phyloP scores from a whole-genome alignment of 1,140 invertebrate species.

The Leptonema lineaticorne region DNA sequence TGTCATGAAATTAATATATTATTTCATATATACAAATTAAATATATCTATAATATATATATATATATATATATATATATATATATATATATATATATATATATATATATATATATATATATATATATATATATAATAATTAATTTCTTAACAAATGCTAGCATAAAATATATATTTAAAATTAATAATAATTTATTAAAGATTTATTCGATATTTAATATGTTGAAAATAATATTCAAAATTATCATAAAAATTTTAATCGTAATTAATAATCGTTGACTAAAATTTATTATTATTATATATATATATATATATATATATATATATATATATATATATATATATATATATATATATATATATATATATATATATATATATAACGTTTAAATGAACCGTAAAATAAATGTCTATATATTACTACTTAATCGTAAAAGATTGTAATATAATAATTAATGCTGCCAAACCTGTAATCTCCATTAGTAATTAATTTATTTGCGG shows the following conservation, averaged over 20 bases:
- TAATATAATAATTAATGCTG: too few relatives aligned
- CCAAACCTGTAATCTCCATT: too few relatives aligned
- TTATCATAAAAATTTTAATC: too few relatives aligned
- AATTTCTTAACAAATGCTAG: too few relatives aligned
- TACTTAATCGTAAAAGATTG: background rate
- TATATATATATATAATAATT: too few relatives aligned
- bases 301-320: slow-evolving; percentile 3
- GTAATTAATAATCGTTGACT: too few relatives aligned
- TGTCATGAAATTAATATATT: too few relatives aligned
- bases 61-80: slow-evolving; percentile 2
- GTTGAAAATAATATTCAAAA: background rate
- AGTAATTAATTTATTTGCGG: too few relatives aligned
- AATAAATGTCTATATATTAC: background rate
- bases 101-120: background rate
- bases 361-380: background rate
- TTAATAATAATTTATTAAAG: background rate
- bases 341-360: background rate
- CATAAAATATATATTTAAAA: too few relatives aligned
- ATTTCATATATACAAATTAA: too few relatives aligned
- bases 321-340: background rate
- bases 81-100: background rate
- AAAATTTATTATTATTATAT: too few relatives aligned
- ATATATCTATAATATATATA: background rate
- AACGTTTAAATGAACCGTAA: background rate
- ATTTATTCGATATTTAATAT: background rate